phyloP scores from a whole-genome alignment of 2,888 invertebrate species.

The Lithodes maja region DNA sequence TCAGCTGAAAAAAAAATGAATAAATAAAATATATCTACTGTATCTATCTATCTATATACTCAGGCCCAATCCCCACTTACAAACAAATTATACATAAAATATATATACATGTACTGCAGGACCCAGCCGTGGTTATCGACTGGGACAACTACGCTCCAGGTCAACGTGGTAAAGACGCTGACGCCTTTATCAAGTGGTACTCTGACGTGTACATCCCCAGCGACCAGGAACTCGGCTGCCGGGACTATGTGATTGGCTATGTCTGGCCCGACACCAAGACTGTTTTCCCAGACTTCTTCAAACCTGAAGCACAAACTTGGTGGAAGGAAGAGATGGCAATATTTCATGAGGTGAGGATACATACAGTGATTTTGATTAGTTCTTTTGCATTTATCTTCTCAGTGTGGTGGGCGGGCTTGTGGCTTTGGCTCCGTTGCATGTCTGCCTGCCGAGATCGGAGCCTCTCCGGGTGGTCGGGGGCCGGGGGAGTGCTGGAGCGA shows the following conservation, averaged over 20 bases:
- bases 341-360: constrained; percentile 56
- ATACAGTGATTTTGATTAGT: not conserved
- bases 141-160: constrained; percentile 62
- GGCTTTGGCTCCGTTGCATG: too few species aligned
- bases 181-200: constrained; percentile 67
- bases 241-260: constrained; percentile 64
- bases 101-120: constrained; percentile 24
- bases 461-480: too few species aligned
- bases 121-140: constrained; percentile 62
- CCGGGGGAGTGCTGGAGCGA: too few species aligned
- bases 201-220: constrained; percentile 44
- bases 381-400: too few species aligned
- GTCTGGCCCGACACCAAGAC: constrained; percentile 70
- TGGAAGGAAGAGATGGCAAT: constrained; percentile 70
- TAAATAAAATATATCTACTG: too few species aligned
- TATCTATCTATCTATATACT: too few species aligned
- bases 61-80: too few species aligned
- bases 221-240: constrained; percentile 54
- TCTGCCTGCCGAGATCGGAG: too few species aligned
- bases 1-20: too few species aligned
- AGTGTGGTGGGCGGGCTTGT: too few species aligned
- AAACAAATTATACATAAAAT: not conserved
- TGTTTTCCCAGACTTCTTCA: constrained; percentile 72
- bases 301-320: constrained; percentile 70
- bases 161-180: constrained; percentile 45